Conservation (phyloP, 2,888 invertebrate genomes). For the Tubulanus polymorphus region DNA sequence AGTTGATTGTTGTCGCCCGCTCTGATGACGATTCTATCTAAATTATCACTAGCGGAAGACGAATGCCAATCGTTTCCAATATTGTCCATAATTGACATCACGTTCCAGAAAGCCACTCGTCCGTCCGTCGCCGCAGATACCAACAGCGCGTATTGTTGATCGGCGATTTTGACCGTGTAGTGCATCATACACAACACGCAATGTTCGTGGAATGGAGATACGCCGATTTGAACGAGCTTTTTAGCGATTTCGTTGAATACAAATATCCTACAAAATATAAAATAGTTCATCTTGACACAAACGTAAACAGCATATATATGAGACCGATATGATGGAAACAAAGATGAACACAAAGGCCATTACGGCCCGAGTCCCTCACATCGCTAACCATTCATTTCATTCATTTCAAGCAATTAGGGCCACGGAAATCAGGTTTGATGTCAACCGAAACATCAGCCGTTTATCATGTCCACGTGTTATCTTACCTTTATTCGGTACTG, state of each 20-base stretch:
- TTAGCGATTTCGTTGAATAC: constrained; percentile 54
- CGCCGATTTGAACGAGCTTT: constrained; percentile 27
- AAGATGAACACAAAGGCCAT: too few relatives aligned
- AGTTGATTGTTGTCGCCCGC: neutral
- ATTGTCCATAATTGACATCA: constrained; percentile 26
- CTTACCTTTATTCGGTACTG: too few relatives aligned
- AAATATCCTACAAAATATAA: constrained; percentile 32
- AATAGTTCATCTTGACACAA: too few relatives aligned
- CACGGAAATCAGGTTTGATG: too few relatives aligned
- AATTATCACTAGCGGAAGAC: neutral
- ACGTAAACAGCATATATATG: too few relatives aligned
- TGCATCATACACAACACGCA: constrained; percentile 67
- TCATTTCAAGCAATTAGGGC: too few relatives aligned
- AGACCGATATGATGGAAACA: too few relatives aligned
- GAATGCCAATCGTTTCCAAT: constrained; percentile 3
- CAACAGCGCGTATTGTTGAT: neutral
- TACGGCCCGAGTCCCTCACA: too few relatives aligned
- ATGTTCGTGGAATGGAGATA: constrained; percentile 58
- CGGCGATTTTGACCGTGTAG: constrained; percentile 29
- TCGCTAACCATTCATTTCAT: too few relatives aligned
- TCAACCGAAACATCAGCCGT: too few relatives aligned
- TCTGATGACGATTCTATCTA: neutral
- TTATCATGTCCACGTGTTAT: too few relatives aligned
- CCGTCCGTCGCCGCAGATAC: constrained; percentile 3
- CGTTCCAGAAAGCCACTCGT: constrained; percentile 2